Percentiles rank a stretch among this genome's conserved stretches.
phyloP scores from a whole-genome alignment of 2,797 vertebrate genomes.

The Cyprinodon diabolis region DNA sequence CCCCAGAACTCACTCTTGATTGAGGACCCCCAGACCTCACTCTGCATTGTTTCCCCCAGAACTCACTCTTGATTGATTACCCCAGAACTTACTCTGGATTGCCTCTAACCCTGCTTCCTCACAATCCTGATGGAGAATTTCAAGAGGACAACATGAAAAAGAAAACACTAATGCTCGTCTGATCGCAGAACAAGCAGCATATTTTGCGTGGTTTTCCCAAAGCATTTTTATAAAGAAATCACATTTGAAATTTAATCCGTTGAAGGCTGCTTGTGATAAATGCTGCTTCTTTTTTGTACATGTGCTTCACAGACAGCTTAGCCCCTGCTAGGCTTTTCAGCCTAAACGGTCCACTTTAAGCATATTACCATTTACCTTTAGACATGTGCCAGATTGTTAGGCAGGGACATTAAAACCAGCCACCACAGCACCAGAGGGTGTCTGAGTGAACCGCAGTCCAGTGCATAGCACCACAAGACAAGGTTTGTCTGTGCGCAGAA shows the following conservation, averaged over 20 bases:
- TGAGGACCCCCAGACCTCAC: no score
- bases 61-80: no score
- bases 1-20: no score
- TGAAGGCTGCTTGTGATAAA: conserved; percentile 65
- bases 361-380: conserved; percentile 87
- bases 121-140: conserved; percentile 66
- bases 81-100: no score
- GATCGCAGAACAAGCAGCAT: conserved; percentile 55
- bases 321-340: conserved; percentile 78
- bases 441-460: conserved; percentile 79
- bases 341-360: conserved; percentile 87
- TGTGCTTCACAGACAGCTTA: conserved; percentile 65
- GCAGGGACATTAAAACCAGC: conserved; percentile 86
- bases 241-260: conserved; percentile 76
- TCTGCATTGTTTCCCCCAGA: no score
- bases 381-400: conserved; percentile 86
- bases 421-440: conserved; percentile 82
- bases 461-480: conserved; percentile 61
- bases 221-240: conserved; percentile 63
- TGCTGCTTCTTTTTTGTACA: conserved; percentile 30
- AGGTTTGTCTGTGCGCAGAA: conserved; percentile 50
- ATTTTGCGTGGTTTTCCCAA: conserved; percentile 27
- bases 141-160: conserved; percentile 49
- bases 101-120: conserved; percentile 43
- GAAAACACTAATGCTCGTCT: conserved; percentile 50